A percentile compares a stretch with the other conserved stretches of the same genome.
These are phyloP conservation scores for Allolobophora icterica DNA, from an alignment of 2,888 invertebrate species.

Conservation along the genomic window DNA sequence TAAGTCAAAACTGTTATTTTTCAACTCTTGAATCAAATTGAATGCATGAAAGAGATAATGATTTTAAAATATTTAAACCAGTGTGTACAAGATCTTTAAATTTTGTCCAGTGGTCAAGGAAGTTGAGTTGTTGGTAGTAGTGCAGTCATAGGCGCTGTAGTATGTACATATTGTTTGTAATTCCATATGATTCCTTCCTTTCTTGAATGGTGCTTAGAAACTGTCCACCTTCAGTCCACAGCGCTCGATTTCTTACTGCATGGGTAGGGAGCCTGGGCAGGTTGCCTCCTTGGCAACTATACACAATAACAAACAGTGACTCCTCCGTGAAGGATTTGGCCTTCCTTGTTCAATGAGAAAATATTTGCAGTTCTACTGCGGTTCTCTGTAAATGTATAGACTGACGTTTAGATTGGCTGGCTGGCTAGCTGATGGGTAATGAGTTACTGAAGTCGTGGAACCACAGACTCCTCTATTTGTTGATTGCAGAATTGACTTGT, in stretches of 20 bases:
- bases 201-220: background rate
- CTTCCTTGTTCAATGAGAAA: too few relatives aligned
- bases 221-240: background rate
- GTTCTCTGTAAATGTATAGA: too few relatives aligned
- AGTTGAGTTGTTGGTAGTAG: background rate
- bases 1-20: background rate
- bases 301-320: background rate
- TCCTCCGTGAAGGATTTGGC: too few relatives aligned
- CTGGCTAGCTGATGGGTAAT: background rate
- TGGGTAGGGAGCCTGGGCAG: background rate
- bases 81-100: background rate
- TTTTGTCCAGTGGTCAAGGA: background rate
- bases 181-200: background rate
- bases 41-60: background rate
- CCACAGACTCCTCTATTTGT: background rate
- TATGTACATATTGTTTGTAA: conserved; percentile 8
- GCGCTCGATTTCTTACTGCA: background rate
- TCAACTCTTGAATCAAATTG: background rate
- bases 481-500: background rate
- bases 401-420: background rate
- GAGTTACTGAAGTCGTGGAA: background rate
- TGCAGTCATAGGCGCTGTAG: background rate
- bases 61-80: background rate
- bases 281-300: background rate
- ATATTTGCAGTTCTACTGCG: too few relatives aligned